A percentile compares a stretch with the other conserved stretches of the same genome.
Evolutionary conservation across 2,797 vertebrate species (phyloP).

Genomic region (Hydrolagus colliei): DNA sequence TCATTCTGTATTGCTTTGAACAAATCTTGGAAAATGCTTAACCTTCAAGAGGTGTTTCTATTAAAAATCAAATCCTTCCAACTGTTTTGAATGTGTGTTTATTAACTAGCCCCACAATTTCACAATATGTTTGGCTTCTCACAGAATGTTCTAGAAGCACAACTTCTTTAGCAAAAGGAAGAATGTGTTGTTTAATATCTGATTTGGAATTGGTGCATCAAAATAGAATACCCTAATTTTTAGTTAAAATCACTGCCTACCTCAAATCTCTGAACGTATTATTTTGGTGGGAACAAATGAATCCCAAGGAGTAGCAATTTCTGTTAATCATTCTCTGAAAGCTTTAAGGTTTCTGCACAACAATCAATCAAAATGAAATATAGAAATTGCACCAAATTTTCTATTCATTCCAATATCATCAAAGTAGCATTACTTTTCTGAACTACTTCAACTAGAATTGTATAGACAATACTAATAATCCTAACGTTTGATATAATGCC

Average conservation of each 20-base stretch:
- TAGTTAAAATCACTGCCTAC: neutral
- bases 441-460: neutral
- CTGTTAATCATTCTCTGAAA: neutral
- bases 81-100: too few relatives aligned
- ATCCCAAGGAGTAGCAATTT: neutral
- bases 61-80: too few relatives aligned
- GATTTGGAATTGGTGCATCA: neutral
- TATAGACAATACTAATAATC: neutral
- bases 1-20: too few relatives aligned
- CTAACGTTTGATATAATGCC: too few relatives aligned
- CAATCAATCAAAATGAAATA: conserved; percentile 21
- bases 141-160: too few relatives aligned
- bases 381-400: conserved; percentile 13
- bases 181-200: neutral
- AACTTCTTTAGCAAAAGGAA: too few relatives aligned
- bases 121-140: too few relatives aligned
- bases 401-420: neutral
- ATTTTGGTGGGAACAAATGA: neutral
- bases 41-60: too few relatives aligned
- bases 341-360: neutral
- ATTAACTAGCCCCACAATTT: too few relatives aligned
- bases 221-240: neutral
- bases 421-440: neutral
- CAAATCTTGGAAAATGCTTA: too few relatives aligned
- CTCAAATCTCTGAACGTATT: neutral